These are phyloP conservation scores for Passer montanus DNA, from an alignment of 2,113 vertebrate genomes.

Conservation along the genomic window DNA sequence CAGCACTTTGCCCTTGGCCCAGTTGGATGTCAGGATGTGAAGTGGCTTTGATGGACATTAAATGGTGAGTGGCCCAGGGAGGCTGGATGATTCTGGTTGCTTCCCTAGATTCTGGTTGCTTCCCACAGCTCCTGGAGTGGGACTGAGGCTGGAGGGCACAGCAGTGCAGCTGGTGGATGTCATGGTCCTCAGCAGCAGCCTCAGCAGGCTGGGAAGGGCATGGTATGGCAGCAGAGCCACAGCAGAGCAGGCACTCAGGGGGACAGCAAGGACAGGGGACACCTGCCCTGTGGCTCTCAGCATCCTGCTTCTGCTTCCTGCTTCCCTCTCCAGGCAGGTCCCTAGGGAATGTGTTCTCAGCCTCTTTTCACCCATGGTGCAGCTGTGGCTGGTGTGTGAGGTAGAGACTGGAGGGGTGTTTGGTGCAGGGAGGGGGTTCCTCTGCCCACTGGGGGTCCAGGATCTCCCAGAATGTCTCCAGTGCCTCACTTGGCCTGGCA, in stretches of 20 bases:
- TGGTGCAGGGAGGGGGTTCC: not conserved
- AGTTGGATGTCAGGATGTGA: not conserved
- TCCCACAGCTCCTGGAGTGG: not conserved
- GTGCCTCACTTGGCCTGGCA: not conserved
- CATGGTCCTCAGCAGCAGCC: not conserved
- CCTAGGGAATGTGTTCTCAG: not conserved
- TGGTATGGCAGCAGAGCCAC: not conserved
- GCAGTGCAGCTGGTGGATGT: not conserved
- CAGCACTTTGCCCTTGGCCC: not conserved
- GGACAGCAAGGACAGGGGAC: not conserved
- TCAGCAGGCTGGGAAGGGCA: not conserved
- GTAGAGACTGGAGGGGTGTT: not conserved
- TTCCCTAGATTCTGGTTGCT: not conserved
- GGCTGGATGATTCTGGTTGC: not conserved
- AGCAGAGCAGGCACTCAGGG: not conserved
- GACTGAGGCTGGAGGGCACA: not conserved
- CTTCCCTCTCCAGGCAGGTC: not conserved
- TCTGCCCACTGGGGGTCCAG: not conserved
- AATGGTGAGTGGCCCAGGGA: not conserved
- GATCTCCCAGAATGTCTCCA: not conserved
- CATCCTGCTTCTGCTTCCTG: not conserved
- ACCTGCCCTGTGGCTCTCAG: not conserved
- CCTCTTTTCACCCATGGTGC: not conserved
- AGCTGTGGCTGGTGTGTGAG: not conserved
- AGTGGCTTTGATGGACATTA: not conserved